A percentile compares a stretch with the other conserved stretches of the same genome.
phyloP scores from a whole-genome alignment of 1,140 invertebrate species.

The Brachionus manjavacas region DNA sequence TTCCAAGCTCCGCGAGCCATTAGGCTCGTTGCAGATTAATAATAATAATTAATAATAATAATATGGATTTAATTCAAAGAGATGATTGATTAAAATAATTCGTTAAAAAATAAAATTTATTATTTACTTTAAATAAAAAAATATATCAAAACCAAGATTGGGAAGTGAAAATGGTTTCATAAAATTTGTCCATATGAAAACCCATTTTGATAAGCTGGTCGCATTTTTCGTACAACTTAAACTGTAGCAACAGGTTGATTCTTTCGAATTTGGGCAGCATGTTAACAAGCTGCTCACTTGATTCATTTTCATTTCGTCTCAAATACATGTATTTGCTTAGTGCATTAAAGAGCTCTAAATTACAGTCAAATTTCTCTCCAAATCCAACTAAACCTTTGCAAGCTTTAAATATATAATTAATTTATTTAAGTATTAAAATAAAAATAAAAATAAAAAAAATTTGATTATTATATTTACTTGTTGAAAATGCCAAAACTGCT shows the following conservation, averaged over 20 bases:
- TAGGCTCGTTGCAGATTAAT: too few species aligned
- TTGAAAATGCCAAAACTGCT: slow-evolving; percentile 27
- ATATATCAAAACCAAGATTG: background rate
- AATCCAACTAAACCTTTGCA: background rate
- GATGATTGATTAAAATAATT: background rate
- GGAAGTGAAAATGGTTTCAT: slow-evolving; percentile 19
- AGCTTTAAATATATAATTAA: background rate
- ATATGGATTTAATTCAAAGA: too few species aligned
- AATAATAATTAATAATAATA: too few species aligned
- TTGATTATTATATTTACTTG: background rate
- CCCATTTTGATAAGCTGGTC: slow-evolving; percentile 1
- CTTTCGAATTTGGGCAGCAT: slow-evolving; percentile 17
- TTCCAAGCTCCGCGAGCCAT: too few species aligned
- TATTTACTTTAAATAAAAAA: too few species aligned
- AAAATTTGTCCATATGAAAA: slow-evolving; percentile 8
- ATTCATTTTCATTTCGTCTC: slow-evolving; percentile 35
- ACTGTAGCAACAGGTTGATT: background rate
- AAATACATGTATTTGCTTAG: slow-evolving; percentile 31
- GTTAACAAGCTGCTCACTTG: slow-evolving; percentile 8
- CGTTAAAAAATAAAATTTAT: background rate
- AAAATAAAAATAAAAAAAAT: background rate
- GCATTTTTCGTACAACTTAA: background rate
- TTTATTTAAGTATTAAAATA: background rate
- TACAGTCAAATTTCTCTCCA: slow-evolving; percentile 26
- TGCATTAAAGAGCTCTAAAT: slow-evolving; percentile 20